Conservation (phyloP, 2,888 invertebrate species). For the Merodon equestris region DNA sequence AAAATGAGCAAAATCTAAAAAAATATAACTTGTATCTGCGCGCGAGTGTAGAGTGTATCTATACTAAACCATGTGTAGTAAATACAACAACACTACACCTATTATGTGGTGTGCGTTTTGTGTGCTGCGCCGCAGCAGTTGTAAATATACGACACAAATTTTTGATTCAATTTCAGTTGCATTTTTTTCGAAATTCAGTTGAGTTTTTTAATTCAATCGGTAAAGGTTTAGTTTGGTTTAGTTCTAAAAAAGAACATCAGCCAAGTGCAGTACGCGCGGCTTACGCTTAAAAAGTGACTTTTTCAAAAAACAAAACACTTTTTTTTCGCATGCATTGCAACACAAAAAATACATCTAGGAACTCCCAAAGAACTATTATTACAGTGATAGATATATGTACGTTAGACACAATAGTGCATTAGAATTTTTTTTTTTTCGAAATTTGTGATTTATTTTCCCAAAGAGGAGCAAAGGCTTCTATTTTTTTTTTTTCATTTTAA, state of each 20-base stretch:
- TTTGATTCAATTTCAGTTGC: slow-evolving; percentile 78
- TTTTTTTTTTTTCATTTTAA: too few relatives aligned
- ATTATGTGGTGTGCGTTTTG: slow-evolving; percentile 69
- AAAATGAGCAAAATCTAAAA: slow-evolving; percentile 68
- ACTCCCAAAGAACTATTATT: too few relatives aligned
- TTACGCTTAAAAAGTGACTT: background rate
- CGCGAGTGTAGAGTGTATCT: slow-evolving; percentile 62
- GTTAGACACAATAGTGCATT: slow-evolving; percentile 18
- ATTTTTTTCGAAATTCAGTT: slow-evolving; percentile 78
- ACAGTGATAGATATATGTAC: too few relatives aligned
- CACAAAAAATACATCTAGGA: background rate
- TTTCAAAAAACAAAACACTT: background rate
- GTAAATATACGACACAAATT: slow-evolving; percentile 70
- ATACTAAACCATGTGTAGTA: slow-evolving; percentile 57
- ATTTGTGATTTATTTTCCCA: background rate
- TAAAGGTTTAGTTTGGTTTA: slow-evolving; percentile 77
- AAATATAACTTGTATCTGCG: slow-evolving; percentile 65
- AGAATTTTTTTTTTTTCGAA: background rate
- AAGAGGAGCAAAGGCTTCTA: too few relatives aligned
- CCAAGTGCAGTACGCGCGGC: slow-evolving; percentile 18
- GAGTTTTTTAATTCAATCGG: slow-evolving; percentile 79
- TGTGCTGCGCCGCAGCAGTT: slow-evolving; percentile 50
- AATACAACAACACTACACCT: slow-evolving; percentile 67
- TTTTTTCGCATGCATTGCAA: background rate
- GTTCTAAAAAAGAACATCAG: slow-evolving; percentile 69